Evolutionary conservation across 1,140 invertebrate genomes (phyloP), one percentile per base, ranked within the genome.

Genomic region (Plutomurus gul): DNA sequence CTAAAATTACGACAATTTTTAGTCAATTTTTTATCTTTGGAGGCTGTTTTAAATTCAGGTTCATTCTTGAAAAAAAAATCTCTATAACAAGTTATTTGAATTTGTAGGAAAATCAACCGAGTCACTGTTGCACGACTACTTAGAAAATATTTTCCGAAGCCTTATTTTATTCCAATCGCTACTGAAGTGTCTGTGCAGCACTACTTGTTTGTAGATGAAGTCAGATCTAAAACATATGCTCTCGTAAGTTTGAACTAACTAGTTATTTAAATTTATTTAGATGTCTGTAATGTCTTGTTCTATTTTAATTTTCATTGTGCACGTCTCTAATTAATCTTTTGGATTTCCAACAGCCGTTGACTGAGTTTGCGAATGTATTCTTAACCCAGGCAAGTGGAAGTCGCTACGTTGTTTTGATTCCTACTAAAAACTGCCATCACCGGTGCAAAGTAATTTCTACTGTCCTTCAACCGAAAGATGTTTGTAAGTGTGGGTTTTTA

Each of bases 301-400:
- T 43, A 10, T 43, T n/a, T 43, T 43, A 43, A 10, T n/a, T 43
- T 8, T n/a, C 40, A 43, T 10, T 43, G 40, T 10, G 8, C 8
- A 10, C 40, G n/a, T n/a, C 40, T 10, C n/a, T 10, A 20, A 70
- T 25, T 49, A 82, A 20, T 13, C 47, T 77, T 37, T 77, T 43
- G 74, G 56, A 71, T 60, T 33, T 80, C n/a, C 36, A 46, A 13
- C 65, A 90, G 89, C 93, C 93, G 36, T 89, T 91, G 84, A 90
- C 92, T 25, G 93, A 94, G 86, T 94, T 93, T 84, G 92, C 90
- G 70, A 93, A 91, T 86, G 89, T 93, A 33, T 91, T 93, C 85
- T 51, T 94, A 27, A 88, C 90, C 80, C 91, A 91, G 84, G 88
- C 89, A 40, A 88, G 86, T 85, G 93, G 93, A 10, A 87, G 89